A percentile compares a stretch with the other conserved stretches of the same genome.
Evolutionary conservation across 1,140 invertebrate species (phyloP).

Genomic region (Lamellibrachia luymesi): DNA sequence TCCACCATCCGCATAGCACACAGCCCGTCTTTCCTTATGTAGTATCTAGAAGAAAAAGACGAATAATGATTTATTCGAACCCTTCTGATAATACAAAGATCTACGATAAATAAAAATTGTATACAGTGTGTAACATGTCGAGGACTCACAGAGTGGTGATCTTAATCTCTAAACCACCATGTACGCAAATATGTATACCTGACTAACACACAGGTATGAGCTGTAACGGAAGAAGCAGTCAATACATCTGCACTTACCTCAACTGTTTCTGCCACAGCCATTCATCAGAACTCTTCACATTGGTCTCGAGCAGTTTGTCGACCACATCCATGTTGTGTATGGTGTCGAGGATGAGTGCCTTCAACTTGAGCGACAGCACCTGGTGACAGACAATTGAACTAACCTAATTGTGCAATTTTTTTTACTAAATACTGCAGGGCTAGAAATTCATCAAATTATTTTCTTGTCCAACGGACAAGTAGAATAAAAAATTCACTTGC

Average conservation of each 20-base stretch:
- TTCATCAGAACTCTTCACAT: slow-evolving; percentile 66
- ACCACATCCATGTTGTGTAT: slow-evolving; percentile 87
- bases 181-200: too few species aligned
- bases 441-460: too few species aligned
- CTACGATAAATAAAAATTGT: neutral
- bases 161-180: too few species aligned
- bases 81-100: neutral
- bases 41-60: slow-evolving; percentile 21
- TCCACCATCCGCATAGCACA: slow-evolving; percentile 71
- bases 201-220: too few species aligned
- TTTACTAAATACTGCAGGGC: too few species aligned
- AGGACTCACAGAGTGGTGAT: neutral
- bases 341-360: slow-evolving; percentile 85
- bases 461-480: too few species aligned
- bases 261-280: slow-evolving; percentile 97
- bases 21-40: slow-evolving; percentile 32
- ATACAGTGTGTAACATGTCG: neutral
- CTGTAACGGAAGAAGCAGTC: too few species aligned
- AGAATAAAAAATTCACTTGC: too few species aligned
- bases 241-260: slow-evolving; percentile 61
- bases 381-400: slow-evolving; percentile 20
- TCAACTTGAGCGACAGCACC: slow-evolving; percentile 62
- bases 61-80: neutral
- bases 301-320: slow-evolving; percentile 70
- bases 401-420: slow-evolving; percentile 23